Base-by-base conservation (phyloP, 2,797 vertebrate species). In the Meda fulgida region DNA sequence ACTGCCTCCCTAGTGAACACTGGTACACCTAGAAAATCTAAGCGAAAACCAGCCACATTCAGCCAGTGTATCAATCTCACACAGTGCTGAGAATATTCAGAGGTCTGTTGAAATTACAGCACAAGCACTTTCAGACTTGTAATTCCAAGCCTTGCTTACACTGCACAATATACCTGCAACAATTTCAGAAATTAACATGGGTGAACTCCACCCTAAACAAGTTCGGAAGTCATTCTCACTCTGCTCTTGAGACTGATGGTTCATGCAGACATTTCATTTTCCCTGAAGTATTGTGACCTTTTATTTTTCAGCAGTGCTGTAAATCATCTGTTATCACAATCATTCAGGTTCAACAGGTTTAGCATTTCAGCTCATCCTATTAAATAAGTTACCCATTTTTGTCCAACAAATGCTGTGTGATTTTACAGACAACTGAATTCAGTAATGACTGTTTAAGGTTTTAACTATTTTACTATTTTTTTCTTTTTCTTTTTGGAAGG, bases 311-410 rank as follows among this genome's bases (percentile, higher is more conserved):
- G 79, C 84, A 58, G 81, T 21, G 63, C 81, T 86, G 84, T 88
- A 88, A 87, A 88, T 89, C 84, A 88, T 82, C 84, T 43, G 84
- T 84, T 89, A 88, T 89, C 84, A 6, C 84, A 82, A 87, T 87
- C 63, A 81, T 89, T 89, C 84, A 83, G 84, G 84, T 88, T 89
- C 87, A 89, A 89, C 89, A 88, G 86, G 89, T 89, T 88, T 87
- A 88, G 81, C 87, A 88, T 89, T 89, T 88, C 70, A 51, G 46
- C 46, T 48, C 67, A 38, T 76, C 85, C 76, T 58, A 70, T 87
- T 77, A 48, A 80, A 75, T 80, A 55, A 72, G 51, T 84, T 86
- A 72, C 76, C 53, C 75, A 38, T 77, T 67, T 83, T 84, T 71
- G 46, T 40, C 78, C 81, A 65, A 60, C 58, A 77, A 63, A 51